These are phyloP conservation scores for Apodemus speciosus DNA, from an alignment of 2,113 vertebrate species.

Conservation along the genomic window DNA sequence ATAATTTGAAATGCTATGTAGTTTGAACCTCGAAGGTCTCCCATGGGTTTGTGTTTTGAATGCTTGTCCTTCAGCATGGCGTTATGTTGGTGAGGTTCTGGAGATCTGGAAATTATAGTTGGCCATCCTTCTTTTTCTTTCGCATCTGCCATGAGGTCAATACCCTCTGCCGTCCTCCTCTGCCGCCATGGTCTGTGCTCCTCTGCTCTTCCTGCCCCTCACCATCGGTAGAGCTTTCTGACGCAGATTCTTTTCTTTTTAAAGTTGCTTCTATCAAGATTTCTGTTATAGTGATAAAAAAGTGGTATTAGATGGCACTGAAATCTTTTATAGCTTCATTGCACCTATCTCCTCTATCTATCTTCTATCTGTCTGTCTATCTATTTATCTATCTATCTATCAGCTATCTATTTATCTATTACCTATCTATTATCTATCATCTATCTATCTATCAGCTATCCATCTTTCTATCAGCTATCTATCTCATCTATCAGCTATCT, in stretches of 20 bases:
- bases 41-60: neutral
- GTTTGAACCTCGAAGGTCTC: neutral
- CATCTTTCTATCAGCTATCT: neutral
- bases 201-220: neutral
- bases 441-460: too few species aligned
- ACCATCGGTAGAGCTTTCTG: neutral
- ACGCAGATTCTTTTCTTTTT: neutral
- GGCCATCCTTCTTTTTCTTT: neutral
- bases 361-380: neutral
- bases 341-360: neutral
- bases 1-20: neutral
- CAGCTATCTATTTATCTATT: neutral
- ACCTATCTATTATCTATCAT: too few species aligned
- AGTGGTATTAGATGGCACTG: neutral
- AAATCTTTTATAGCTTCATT: neutral
- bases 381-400: neutral
- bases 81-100: neutral
- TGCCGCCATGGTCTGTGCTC: neutral
- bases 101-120: neutral
- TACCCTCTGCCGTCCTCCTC: rapidly evolving
- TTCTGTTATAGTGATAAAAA: neutral
- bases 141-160: neutral
- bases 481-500: neutral
- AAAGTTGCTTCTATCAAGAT: neutral
- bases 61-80: neutral